Conservation (phyloP, 2,797 vertebrate species). For the Urosaurus nigricauda region DNA sequence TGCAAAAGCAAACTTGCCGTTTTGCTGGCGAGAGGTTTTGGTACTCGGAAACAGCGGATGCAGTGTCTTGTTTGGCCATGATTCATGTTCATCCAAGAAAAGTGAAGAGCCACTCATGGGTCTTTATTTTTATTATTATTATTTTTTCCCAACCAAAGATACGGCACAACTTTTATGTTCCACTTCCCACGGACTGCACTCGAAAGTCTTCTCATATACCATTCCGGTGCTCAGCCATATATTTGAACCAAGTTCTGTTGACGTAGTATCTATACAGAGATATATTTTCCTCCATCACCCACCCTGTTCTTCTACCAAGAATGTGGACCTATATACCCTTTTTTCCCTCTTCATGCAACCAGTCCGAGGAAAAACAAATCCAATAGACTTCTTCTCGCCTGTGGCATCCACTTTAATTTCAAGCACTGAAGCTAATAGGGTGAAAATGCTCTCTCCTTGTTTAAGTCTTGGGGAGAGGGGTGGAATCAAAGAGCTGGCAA, state of each 20-base stretch:
- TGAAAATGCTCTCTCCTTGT: not conserved
- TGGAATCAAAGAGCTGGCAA: not conserved
- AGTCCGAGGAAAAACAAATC: not conserved
- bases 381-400: accelerated
- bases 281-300: not conserved
- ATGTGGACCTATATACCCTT: accelerated
- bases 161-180: slow-evolving; percentile 53
- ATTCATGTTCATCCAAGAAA: slow-evolving; percentile 39
- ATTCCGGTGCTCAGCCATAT: accelerated
- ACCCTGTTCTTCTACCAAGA: slow-evolving; percentile 44
- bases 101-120: slow-evolving; percentile 60
- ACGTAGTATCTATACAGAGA: not conserved
- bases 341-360: not conserved
- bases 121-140: not conserved
- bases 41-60: not conserved
- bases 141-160: slow-evolving; percentile 75
- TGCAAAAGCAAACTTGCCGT: not conserved
- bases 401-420: not conserved
- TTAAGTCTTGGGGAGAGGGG: not conserved
- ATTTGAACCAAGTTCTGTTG: slow-evolving; percentile 5
- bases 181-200: accelerated
- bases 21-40: not conserved
- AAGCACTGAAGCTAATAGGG: not conserved
- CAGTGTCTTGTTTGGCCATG: not conserved
- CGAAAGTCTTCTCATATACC: not conserved